Evolutionary conservation across 2,113 vertebrate species (phyloP), one percentile per base, ranked within the genome.

Genomic region (Tetraodon nigroviridis): DNA sequence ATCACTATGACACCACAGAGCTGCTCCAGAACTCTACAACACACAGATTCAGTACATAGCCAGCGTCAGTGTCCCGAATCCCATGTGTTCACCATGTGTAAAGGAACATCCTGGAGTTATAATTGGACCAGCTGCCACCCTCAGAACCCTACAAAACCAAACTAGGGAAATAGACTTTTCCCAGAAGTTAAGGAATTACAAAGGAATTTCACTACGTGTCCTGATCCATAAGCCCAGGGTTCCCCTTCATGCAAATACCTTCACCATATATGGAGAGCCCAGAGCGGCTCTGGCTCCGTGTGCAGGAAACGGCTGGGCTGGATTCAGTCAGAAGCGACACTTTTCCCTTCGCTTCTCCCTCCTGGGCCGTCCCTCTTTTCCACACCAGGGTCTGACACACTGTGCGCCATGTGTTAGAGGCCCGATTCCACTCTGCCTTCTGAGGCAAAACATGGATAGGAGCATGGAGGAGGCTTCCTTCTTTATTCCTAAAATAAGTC

Each of bases 271-370:
- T 89, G 90, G 91, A 76, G 75, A 86, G 80, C 49, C 61, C 80
- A 75, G 80, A 84, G 80, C 75, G 61, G 78, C 84, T 84, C 75
- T 72, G 75, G 85, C 73, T 83, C 29, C 4, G 75, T 61, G 73
- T 73, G 78, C 87, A 91, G 89, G 90, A 92, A 92, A 90, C 90
- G 87, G 84, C 87, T 90, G 88, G 82, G 84, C 89, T 90, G 90
- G 87, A 90, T 88, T 90, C 89, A 87, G 84, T 88, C 82, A 84
- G 80, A 84, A 85, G 81, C 84, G 65, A 81, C 84, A 87, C 82
- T 87, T 84, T 83, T 49, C 61, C 69, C 78, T 68, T 62, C 64
- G 68, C 73, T 88, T 79, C 82, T 73, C 51, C 57, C 42, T 60
- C 74, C 69, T 77, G 44, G 67, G 67, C 66, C 29, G 47, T 58